These are phyloP conservation scores for Tipula lateralis DNA, from an alignment of 2,888 invertebrate species.

Conservation along the genomic window DNA sequence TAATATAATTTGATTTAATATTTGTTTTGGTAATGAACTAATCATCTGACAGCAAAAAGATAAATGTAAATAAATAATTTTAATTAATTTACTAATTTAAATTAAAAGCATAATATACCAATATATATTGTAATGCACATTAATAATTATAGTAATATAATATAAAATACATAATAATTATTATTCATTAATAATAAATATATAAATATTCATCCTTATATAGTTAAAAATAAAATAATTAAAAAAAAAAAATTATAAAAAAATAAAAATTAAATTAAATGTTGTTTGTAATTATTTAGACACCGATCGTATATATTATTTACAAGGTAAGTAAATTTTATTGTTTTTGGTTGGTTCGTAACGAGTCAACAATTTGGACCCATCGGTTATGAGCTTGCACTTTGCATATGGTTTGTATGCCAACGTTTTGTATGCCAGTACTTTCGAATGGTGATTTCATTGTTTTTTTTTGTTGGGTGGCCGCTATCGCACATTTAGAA, in stretches of 20 bases:
- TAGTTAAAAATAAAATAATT: background rate
- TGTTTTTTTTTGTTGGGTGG: too few relatives aligned
- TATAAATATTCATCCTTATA: background rate
- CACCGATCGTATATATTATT: too few relatives aligned
- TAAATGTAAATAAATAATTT: background rate
- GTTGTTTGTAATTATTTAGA: background rate
- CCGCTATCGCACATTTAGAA: too few relatives aligned
- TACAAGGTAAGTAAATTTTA: too few relatives aligned
- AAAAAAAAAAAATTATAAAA: background rate
- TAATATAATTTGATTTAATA: background rate
- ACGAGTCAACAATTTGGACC: too few relatives aligned
- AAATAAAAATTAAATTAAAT: background rate
- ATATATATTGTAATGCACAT: too few relatives aligned
- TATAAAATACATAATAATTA: background rate
- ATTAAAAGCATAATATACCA: background rate
- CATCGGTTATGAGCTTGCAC: too few relatives aligned
- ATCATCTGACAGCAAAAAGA: background rate
- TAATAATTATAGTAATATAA: background rate
- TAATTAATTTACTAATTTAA: constrained; percentile 11
- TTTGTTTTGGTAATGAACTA: background rate
- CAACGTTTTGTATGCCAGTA: too few relatives aligned
- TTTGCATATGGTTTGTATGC: too few relatives aligned
- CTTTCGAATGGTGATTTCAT: too few relatives aligned
- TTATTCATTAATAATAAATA: background rate
- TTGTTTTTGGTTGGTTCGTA: too few relatives aligned